Base-by-base conservation (phyloP, 2,113 vertebrate species). In the Lepisosteus oculatus region DNA sequence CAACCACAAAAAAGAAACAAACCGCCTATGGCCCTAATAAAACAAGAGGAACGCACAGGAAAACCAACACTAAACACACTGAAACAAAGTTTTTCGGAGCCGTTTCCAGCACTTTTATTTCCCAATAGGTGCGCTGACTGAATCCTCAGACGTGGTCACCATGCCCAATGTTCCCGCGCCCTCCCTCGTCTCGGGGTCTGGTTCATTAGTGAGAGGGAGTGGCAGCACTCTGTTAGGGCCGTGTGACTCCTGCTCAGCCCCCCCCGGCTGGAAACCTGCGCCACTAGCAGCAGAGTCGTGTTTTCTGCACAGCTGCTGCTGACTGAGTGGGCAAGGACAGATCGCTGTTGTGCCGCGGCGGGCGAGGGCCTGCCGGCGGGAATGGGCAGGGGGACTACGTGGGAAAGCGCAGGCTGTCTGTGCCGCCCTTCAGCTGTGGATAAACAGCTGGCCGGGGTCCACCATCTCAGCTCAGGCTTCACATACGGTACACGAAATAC, bases 211-310 rank as follows among this genome's bases (percentile, higher is more conserved):
- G 17, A 29, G 17, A 29, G 17, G 17, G 17, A 29, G 17, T 29
- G 17, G 17, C 17, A 29, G 17, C 17, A 29, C 17, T 29, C 17
- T 29, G 17, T 1, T 29, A 1, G 17, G 17, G 17, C 17, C 17
- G 70, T 76, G 72, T 84, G 83, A 80, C 72, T 90, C 88, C 86
- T 84, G 85, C 84, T 85, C 83, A 83, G 86, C 83, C 86, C 86
- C 81, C 17, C 79, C 84, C 78, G 85, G 72, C 85, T 86, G 78
- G 86, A 83, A 87, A 84, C 71, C 74, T 74, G 72, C 70, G 76
- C 66, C 75, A 78, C 55, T 67, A 79, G 80, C 80, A 72, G 80
- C 73, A 77, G 80, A 83, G 64, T 77, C 81, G 68, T 77, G 70
- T 61, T 72, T 74, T 83, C 78, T 76, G 78, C 77, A 74, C 83